Percentiles rank a stretch among this genome's conserved stretches.
phyloP scores from a whole-genome alignment of 1,140 invertebrate genomes.

The Leptinotarsa lineolata region DNA sequence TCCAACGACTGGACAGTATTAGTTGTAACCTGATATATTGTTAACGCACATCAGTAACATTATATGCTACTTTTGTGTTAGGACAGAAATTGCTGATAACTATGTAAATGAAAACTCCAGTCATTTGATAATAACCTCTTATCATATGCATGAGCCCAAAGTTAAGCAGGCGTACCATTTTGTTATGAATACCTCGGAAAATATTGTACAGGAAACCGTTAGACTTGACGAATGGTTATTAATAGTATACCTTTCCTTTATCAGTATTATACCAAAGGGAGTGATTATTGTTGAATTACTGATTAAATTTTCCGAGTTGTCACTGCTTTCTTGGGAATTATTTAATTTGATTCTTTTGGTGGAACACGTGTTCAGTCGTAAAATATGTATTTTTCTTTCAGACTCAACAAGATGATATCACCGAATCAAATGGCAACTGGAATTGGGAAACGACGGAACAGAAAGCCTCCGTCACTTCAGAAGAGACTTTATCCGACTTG shows the following conservation, averaged over 20 bases:
- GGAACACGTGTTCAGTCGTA: too few relatives aligned
- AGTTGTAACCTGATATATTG: background rate
- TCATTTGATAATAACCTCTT: constrained; percentile 25
- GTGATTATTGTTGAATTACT: background rate
- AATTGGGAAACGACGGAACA: constrained; percentile 26
- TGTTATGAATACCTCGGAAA: constrained; percentile 4
- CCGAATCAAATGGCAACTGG: constrained; percentile 26
- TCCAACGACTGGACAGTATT: background rate
- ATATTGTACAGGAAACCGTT: constrained; percentile 7
- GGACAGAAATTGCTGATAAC: constrained; percentile 17
- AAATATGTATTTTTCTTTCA: constrained; percentile 6
- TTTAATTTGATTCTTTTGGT: too few relatives aligned
- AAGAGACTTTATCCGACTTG: constrained; percentile 31
- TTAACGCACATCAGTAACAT: constrained; percentile 15
- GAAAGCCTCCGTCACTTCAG: background rate
- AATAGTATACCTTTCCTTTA: background rate
- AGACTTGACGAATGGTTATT: background rate
- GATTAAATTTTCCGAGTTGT: too few relatives aligned
- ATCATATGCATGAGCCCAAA: constrained; percentile 17
- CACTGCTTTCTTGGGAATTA: too few relatives aligned
- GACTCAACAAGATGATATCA: background rate
- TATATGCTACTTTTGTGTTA: background rate
- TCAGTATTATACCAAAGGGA: background rate
- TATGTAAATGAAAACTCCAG: constrained; percentile 25
- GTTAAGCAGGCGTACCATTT: constrained; percentile 22